Evolutionary conservation across 2,888 invertebrate genomes (phyloP), one percentile per base, ranked within the genome.

Genomic region (Andrena flavipes): DNA sequence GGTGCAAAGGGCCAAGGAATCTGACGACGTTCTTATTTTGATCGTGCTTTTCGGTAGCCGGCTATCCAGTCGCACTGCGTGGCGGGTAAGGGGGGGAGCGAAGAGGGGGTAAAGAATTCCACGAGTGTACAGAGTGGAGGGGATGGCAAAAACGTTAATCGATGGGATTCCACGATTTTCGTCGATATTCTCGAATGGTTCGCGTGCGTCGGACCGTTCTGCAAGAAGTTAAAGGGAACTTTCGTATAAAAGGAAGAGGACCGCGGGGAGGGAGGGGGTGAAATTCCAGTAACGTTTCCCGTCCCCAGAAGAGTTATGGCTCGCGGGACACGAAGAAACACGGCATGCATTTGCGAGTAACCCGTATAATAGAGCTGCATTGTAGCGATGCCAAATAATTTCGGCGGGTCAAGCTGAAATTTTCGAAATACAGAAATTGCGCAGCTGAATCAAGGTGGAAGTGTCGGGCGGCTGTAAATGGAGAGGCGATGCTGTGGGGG

Each of bases 341-440:
- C 85, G 87, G 84, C 82, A 85, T 87, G 87, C 87, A 87, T 87
- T 87, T 80, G 82, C 85, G 87, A 86, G 85, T 82, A 80, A 84
- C 75, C 42, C 86, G 77, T 86, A 84, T 84, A 87, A 84, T 82
- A 78, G 86, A 74, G 76, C 76, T 23, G 71, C 82, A 73, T 77
- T 79, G 86, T 82, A 79, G 77, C 86, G 74, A 80, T 76, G 78
- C 74, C 82, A 63, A 72, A 86, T 87, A 82, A 87, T 87, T 86
- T 84, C 78, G 76, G 64, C 13, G 80, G 86, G 77, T 71, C 81
- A 67, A 63, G 60, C 54, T 30, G 73, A 64, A 82, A 65, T 76
- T 81, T 84, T 77, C 82, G 84, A 80, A 82, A 82, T 67, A 84
- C 78, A 67, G 76, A 84, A 81, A 85, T 73, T 80, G 77, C 59